Evolutionary conservation across 1,140 invertebrate genomes (phyloP).

Genomic region (Drosophila nannoptera): DNA sequence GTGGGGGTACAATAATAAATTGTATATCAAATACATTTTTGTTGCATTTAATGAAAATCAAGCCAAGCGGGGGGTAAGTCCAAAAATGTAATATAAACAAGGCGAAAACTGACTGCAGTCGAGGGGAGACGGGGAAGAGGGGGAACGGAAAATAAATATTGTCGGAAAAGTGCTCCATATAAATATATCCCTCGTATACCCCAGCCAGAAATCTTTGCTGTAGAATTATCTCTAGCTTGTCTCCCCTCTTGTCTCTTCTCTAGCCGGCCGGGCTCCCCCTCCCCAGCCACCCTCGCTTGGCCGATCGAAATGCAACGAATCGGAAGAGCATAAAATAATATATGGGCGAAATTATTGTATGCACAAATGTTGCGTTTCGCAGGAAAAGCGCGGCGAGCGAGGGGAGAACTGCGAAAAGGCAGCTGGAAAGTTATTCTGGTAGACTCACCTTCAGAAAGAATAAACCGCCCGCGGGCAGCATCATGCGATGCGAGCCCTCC

Average conservation of each 20-base stretch:
- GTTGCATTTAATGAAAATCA: constrained; percentile 73
- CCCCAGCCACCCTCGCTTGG: constrained; percentile 45
- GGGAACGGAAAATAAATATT: background rate
- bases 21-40: constrained; percentile 45
- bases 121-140: no score
- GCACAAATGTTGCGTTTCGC: constrained; percentile 73
- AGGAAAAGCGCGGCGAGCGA: constrained; percentile 5
- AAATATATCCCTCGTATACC: no score
- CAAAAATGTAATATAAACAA: constrained; percentile 67
- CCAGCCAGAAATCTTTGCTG: no score
- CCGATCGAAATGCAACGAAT: constrained; percentile 69
- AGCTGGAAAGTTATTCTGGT: background rate
- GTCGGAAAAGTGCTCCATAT: background rate
- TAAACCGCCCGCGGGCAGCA: constrained; percentile 84
- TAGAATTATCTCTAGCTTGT: no score
- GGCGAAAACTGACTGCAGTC: no score
- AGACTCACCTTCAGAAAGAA: constrained; percentile 86
- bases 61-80: constrained; percentile 26
- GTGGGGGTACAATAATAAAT: constrained; percentile 29
- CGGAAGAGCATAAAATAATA: constrained; percentile 75
- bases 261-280: no score
- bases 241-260: no score
- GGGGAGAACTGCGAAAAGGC: constrained; percentile 33
- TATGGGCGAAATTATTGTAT: constrained; percentile 58
- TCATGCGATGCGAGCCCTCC: constrained; percentile 80